Base-by-base conservation (phyloP, 2,888 invertebrate genomes). In the Geotrupes spiniger region DNA sequence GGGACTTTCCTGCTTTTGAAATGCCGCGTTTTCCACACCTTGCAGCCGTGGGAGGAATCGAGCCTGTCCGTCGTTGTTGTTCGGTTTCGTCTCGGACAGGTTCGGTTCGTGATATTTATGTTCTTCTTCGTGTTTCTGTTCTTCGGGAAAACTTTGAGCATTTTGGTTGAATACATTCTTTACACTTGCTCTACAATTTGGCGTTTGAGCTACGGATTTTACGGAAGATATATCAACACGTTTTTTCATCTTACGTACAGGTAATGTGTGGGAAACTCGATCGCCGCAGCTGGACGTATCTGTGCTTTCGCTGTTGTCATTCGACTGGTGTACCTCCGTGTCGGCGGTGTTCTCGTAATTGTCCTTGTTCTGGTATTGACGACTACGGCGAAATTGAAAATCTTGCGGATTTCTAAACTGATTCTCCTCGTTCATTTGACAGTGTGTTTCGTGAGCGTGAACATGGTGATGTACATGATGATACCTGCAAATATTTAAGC, bases 21-120 rank as follows among this genome's bases (percentile, higher is more conserved):
- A 89, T 0, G 82, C 89, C 1, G 82, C 76, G 59, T 89, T 89
- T 63, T 89, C 88, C 14, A 89, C 86, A 0, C 88, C 89, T 62
- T 82, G 83, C 49, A 84, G 74, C 61, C 77, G 77, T 14, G 74
- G 78, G 36, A 71, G 49, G 57, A 68, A 69, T 41, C 71, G 57
- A 51, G 73, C 70, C 29, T 66, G 65, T 28, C 63, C 66, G 39
- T 61, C 60, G 49, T 66, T 59, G 48, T 58, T 45, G 52, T 58
- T 51, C 43, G 54, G 31, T 56, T 62, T 63, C 8, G 57, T 54
- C 25, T 65, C 62, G 14, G 55, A 54, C 44, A 63, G 47, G 36
- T 59, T 64, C 6, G 71, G 65, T 57, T 72, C 71, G 51, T 71
- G 68, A 51, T 72, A 71, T 43, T 65, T 65, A 51, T 73, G 69